Base-by-base conservation (phyloP, 2,888 invertebrate genomes). In the Papilio demoleus region DNA sequence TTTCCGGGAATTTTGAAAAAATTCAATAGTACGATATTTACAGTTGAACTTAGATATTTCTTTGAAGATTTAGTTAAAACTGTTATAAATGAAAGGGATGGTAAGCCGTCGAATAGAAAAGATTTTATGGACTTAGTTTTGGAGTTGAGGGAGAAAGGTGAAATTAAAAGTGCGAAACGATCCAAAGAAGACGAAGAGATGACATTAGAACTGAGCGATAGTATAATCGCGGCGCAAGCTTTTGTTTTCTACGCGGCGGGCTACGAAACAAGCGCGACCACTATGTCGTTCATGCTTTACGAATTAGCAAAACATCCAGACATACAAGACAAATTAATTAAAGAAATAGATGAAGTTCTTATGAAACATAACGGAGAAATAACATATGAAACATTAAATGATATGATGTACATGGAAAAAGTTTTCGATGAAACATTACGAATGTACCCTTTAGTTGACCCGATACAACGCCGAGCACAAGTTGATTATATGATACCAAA, bases 191-290 rank as follows among this genome's bases (percentile, higher is more conserved):
- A 74, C 4, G 71, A 73, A 1, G 61, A 72, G 14, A 27, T 77
- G 2, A 80, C 79, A 14, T 66, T 83, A 34, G 80, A 83, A 70
- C 70, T 88, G 12, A 81, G 81, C 3, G 82, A 87, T 0, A 78
- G 76, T 17, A 59, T 86, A 0, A 84, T 89, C n/a, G 80, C 82
- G 0, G 86, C 90, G 0, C 90, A 92, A 73, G 86, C 86, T 1
- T 87, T 90, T 71, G 77, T 45, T 45, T 45, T 45, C 42, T 45
- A 45, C 2, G 42, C 81, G 1, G 93, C 84, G 8, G 92, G 93
- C 0, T 92, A 86, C 71, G 92, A 92, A 71, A 91, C 92, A 0
- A 87, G 85, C 42, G 86, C 92, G 0, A 84, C 88, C 0, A 85
- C 88, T 0, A 79, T 91, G 71, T 71, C 85, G 0, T 89, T 83